These are phyloP conservation scores for Actinernus sp. DNA, from an alignment of 92 coral and sea anemone genomes.

Conservation along the genomic window DNA sequence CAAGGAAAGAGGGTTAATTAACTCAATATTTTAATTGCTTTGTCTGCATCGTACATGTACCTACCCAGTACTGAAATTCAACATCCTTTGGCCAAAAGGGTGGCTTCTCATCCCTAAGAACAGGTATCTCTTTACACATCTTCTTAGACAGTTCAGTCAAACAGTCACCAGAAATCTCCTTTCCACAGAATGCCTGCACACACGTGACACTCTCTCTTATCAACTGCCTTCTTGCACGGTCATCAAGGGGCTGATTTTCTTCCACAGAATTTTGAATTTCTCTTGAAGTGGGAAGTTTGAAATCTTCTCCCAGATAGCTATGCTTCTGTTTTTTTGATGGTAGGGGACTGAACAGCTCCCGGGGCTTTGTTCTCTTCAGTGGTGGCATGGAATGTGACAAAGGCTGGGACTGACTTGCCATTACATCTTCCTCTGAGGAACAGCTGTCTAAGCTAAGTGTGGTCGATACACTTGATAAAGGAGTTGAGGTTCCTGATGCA, in stretches of 20 bases:
- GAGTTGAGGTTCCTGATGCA: too few relatives aligned
- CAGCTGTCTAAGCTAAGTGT: neutral
- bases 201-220: slow-evolving; percentile 16
- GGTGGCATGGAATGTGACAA: slow-evolving; percentile 8
- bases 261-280: slow-evolving; percentile 13
- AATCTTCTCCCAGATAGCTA: neutral
- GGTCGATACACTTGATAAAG: slow-evolving; percentile 11
- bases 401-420: neutral
- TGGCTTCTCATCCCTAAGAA: slow-evolving; percentile 12
- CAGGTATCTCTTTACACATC: slow-evolving; percentile 4
- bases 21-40: too few relatives aligned
- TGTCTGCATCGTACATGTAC: too few relatives aligned
- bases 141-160: neutral
- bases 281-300: slow-evolving; percentile 1
- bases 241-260: slow-evolving; percentile 5
- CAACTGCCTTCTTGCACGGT: slow-evolving; percentile 8
- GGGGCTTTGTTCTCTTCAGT: slow-evolving; percentile 16
- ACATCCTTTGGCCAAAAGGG: slow-evolving; percentile 19
- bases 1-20: too few relatives aligned
- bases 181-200: slow-evolving; percentile 2
- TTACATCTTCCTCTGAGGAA: too few relatives aligned
- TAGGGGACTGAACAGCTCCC: neutral
- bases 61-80: slow-evolving; percentile 22
- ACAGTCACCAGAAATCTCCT: neutral
- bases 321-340: slow-evolving; percentile 8